These are phyloP conservation scores for Hemitrygon akajei DNA, from an alignment of 2,797 vertebrate species.

Conservation along the genomic window DNA sequence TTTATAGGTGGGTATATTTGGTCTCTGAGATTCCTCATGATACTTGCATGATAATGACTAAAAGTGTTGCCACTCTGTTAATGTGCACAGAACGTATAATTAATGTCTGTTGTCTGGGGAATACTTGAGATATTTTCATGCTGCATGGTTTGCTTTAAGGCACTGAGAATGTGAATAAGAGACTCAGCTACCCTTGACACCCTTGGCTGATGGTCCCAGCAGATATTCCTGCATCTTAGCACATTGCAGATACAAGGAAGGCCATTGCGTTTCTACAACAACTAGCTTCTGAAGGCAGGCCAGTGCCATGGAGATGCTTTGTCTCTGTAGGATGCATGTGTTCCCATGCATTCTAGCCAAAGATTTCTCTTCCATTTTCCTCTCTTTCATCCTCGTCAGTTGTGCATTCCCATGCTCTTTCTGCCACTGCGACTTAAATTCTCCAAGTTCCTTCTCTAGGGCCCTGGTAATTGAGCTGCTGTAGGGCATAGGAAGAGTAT, in stretches of 20 bases:
- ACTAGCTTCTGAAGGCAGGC: neutral
- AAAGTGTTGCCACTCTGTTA: neutral
- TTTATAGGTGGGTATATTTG: neutral
- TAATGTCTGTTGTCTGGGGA: conserved; percentile 6
- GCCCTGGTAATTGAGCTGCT: neutral
- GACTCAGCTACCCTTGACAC: neutral
- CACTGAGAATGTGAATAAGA: neutral
- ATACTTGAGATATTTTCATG: neutral
- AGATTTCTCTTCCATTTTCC: neutral
- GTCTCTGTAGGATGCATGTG: neutral
- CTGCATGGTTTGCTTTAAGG: neutral
- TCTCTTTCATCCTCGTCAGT: neutral
- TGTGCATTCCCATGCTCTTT: neutral
- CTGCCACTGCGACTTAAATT: neutral
- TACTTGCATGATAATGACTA: neutral
- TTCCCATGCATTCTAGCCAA: neutral
- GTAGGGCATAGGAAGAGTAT: neutral
- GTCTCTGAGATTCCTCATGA: neutral
- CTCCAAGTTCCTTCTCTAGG: neutral
- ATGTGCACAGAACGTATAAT: neutral
- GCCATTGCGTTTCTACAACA: neutral
- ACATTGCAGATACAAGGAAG: neutral
- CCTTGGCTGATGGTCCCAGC: neutral
- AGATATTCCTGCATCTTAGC: neutral
- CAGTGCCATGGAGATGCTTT: neutral